Evolutionary conservation across 2,797 vertebrate genomes (phyloP), one percentile per base, ranked within the genome.

Genomic region (Apodemus agrarius): DNA sequence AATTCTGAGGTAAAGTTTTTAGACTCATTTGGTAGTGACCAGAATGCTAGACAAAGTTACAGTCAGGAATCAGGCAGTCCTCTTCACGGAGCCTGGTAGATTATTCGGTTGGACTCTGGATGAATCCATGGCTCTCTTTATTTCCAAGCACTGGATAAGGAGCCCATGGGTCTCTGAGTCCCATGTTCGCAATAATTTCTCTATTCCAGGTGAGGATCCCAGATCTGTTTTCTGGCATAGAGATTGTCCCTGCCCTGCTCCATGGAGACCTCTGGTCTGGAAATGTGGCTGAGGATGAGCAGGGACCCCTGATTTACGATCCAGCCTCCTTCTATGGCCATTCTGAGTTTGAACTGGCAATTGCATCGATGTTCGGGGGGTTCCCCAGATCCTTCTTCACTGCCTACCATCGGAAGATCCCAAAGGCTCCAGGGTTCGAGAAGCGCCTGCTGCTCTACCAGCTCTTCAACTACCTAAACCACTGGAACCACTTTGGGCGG

Each of bases 401-500:
- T 0, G 99, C 99, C 37, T 99, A 99, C 98, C 99, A 99, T 94
- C 98, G 97, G 43, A 99, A 99, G 98, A 99, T 99, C 88, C 99
- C 99, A 85, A 99, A 99, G 98, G 98, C 98, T 3, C 98, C 99
- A 0, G 99, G 99, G 31, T 99, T 99, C 96, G 99, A 99, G 81
- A 98, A 98, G 94, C 99, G 99, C 89, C 99, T 98, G 95, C 98
- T 99, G 95, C 98, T 99, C 81, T 99, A 99, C 97, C 99, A 99
- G 98, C 99, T 99, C 57, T 99, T 99, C 94, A 99, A 99, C 97
- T 99, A 99, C 91, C 98, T 99, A 83, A 99, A 99, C 98, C 99
- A 99, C 98, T 99, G 99, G 99, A 99, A 99, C 97, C 99, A 99
- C 98, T 99, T 99, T 94, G 99, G 99, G 7, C 98, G 97, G 0